phyloP scores from a whole-genome alignment of 2,113 vertebrate genomes.

The Lanius collurio region DNA sequence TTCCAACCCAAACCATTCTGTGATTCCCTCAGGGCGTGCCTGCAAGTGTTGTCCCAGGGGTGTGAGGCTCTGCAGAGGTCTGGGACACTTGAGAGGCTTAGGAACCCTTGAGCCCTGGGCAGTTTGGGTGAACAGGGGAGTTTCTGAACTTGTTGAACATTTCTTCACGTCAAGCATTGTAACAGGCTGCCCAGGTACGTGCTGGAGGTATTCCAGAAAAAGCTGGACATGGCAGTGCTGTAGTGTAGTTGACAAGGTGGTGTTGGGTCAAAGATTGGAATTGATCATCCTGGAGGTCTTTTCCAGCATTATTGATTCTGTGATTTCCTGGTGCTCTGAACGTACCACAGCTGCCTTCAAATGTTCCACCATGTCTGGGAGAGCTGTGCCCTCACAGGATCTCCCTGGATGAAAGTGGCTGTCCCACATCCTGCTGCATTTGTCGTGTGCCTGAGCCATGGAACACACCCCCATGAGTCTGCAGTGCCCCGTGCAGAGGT shows the following conservation, averaged over 20 bases:
- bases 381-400: not conserved
- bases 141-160: not conserved
- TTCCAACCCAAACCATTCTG: not conserved
- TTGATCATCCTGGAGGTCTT: not conserved
- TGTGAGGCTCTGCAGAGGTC: not conserved
- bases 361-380: fast-evolving
- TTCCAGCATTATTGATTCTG: not conserved
- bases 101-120: not conserved
- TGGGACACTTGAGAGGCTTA: fast-evolving
- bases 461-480: no score
- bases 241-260: not conserved
- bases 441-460: fast-evolving
- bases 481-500: fast-evolving
- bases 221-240: not conserved
- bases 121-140: not conserved
- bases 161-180: not conserved
- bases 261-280: not conserved
- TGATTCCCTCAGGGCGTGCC: not conserved
- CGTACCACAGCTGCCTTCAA: fast-evolving
- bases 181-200: not conserved
- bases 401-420: fast-evolving
- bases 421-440: not conserved
- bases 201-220: not conserved
- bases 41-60: fast-evolving
- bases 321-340: not conserved